Percentiles rank a stretch among this genome's conserved stretches.
Conservation (phyloP, 2,888 invertebrate species). For the Tachina fera region DNA sequence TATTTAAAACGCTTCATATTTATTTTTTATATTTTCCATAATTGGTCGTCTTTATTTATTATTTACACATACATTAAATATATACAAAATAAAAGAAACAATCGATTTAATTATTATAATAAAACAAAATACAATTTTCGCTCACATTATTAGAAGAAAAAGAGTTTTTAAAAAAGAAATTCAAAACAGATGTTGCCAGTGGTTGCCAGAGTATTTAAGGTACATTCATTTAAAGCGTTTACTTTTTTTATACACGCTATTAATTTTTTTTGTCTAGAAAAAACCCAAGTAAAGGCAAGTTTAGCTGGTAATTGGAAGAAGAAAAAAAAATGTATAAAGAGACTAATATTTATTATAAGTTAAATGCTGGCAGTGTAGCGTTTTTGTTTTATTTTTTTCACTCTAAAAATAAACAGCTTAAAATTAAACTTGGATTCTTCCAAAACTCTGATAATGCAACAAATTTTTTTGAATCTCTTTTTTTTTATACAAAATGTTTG, state of each 20-base stretch:
- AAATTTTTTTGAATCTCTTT: constrained; percentile 57
- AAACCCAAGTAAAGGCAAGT: constrained; percentile 59
- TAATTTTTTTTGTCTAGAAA: neutral
- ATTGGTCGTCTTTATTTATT: constrained; percentile 70
- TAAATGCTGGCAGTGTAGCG: constrained; percentile 51
- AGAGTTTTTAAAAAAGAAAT: constrained; percentile 37
- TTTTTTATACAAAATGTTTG: constrained; percentile 23
- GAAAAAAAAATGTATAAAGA: neutral
- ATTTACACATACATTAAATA: constrained; percentile 71
- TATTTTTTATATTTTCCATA: constrained; percentile 61
- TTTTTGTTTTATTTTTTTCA: neutral
- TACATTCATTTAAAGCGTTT: constrained; percentile 18
- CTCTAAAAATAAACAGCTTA: constrained; percentile 17
- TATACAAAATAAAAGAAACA: constrained; percentile 70
- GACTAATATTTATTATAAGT: constrained; percentile 14
- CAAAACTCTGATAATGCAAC: constrained; percentile 21
- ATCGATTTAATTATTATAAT: constrained; percentile 56
- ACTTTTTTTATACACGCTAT: neutral
- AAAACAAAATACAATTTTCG: constrained; percentile 41
- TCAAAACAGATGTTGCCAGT: constrained; percentile 52
- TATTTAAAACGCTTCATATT: neutral
- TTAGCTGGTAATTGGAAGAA: constrained; percentile 16
- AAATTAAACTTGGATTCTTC: constrained; percentile 23
- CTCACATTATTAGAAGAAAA: neutral
- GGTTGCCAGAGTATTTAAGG: constrained; percentile 25